phyloP scores from a whole-genome alignment of 2,113 vertebrate species.

The Peromyscus maniculatus region DNA sequence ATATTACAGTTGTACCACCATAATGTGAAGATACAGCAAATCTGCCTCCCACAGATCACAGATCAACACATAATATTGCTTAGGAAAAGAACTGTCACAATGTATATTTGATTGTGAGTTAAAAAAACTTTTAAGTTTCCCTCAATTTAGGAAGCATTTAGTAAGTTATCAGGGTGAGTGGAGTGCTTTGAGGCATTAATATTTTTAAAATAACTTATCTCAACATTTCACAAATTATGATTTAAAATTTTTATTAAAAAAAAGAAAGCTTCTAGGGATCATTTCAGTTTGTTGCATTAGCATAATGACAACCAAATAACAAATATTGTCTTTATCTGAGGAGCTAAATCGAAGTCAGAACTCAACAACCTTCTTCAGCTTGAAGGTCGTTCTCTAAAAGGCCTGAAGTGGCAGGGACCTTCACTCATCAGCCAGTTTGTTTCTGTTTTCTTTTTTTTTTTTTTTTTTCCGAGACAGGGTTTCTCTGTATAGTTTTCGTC shows the following conservation, averaged over 20 bases:
- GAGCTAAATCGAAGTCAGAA: constrained; percentile 52
- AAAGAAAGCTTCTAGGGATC: constrained; percentile 65
- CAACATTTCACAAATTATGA: not conserved
- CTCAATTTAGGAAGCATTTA: not conserved
- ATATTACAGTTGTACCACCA: not conserved
- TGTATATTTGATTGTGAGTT: not conserved
- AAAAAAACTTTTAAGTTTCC: not conserved
- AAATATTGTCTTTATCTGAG: constrained; percentile 10
- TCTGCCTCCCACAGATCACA: not conserved
- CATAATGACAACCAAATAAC: constrained; percentile 60
- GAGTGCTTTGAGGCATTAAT: not conserved
- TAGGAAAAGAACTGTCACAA: not conserved
- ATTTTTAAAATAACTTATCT: not conserved
- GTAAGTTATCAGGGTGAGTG: not conserved
- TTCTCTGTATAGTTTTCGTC: too few species aligned
- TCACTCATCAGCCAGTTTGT: accelerated
- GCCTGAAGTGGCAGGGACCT: not conserved
- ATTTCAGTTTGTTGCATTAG: constrained; percentile 67
- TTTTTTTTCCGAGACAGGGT: too few species aligned
- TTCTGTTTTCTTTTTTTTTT: not conserved
- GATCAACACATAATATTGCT: not conserved
- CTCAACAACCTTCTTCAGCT: constrained; percentile 43
- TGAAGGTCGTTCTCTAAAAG: constrained; percentile 33
- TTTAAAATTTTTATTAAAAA: constrained; percentile 69
- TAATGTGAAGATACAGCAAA: not conserved